phyloP scores from a whole-genome alignment of 2,797 vertebrate genomes.

The Crotalus adamanteus region DNA sequence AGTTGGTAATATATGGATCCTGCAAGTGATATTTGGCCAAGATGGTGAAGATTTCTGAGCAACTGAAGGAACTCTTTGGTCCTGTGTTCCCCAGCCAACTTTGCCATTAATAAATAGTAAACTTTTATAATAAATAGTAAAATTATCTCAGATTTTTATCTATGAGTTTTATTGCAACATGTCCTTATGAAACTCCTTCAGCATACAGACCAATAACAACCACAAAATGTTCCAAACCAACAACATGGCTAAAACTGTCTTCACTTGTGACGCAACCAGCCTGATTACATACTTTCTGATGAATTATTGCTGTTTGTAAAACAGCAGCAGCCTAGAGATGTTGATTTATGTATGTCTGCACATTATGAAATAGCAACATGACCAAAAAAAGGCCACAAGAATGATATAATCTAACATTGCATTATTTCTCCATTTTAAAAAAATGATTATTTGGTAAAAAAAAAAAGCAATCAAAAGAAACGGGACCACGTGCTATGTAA shows the following conservation, averaged over 20 bases:
- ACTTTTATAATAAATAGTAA: background rate
- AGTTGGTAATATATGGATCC: background rate
- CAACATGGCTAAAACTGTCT: conserved; percentile 51
- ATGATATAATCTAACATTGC: conserved; percentile 20
- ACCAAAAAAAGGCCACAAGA: conserved; percentile 38
- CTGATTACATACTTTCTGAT: conserved; percentile 42
- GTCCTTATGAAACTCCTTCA: conserved; percentile 48
- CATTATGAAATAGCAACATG: conserved; percentile 38
- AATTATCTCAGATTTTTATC: background rate
- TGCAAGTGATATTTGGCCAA: background rate
- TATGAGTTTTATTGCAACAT: background rate
- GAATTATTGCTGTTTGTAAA: conserved; percentile 45
- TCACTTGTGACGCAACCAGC: conserved; percentile 41
- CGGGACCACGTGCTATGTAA: background rate
- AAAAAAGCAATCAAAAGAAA: conserved; percentile 6
- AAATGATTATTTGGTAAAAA: background rate
- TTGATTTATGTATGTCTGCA: conserved; percentile 33
- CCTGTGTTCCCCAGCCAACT: background rate
- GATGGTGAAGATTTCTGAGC: background rate
- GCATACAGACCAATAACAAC: conserved; percentile 55
- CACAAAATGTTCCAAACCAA: conserved; percentile 60
- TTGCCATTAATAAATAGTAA: background rate
- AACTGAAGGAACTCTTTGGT: background rate
- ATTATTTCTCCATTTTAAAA: conserved; percentile 1
- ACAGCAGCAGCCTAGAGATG: conserved; percentile 19